Conservation (phyloP, 2,888 invertebrate genomes). For the Carabus problematicus region DNA sequence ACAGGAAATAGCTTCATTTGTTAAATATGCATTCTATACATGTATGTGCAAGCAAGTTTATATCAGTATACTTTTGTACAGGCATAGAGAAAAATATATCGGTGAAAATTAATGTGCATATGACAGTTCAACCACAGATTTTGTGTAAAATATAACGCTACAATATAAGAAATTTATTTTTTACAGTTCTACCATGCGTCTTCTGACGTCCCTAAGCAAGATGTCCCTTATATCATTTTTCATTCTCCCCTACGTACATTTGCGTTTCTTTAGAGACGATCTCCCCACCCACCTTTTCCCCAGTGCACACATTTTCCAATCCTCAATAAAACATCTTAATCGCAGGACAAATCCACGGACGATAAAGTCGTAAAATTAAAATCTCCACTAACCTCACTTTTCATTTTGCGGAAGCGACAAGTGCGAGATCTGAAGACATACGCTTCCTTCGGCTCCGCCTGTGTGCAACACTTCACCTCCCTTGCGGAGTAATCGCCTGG, state of each 20-base stretch:
- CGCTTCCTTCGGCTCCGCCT: constrained; percentile 2
- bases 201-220: too few species aligned
- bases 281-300: constrained; percentile 20
- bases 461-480: constrained; percentile 19
- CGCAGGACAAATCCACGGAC: neutral
- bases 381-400: constrained; percentile 41
- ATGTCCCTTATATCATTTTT: constrained; percentile 45
- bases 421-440: constrained; percentile 25
- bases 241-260: constrained; percentile 39
- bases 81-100: neutral
- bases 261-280: constrained; percentile 31
- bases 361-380: constrained; percentile 34
- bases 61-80: neutral
- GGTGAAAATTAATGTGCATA: neutral
- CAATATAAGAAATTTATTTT: too few species aligned
- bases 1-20: constrained; percentile 17
- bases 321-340: constrained; percentile 21
- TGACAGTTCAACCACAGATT: neutral
- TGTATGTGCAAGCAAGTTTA: neutral
- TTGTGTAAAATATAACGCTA: neutral
- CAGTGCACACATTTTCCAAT: constrained; percentile 28
- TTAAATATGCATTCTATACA: neutral
- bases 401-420: constrained; percentile 32
- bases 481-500: constrained; percentile 48
- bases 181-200: too few species aligned